Percentiles rank a stretch among this genome's conserved stretches.
These are phyloP conservation scores for Atta texana DNA, from an alignment of 1,140 invertebrate genomes.

Conservation along the genomic window DNA sequence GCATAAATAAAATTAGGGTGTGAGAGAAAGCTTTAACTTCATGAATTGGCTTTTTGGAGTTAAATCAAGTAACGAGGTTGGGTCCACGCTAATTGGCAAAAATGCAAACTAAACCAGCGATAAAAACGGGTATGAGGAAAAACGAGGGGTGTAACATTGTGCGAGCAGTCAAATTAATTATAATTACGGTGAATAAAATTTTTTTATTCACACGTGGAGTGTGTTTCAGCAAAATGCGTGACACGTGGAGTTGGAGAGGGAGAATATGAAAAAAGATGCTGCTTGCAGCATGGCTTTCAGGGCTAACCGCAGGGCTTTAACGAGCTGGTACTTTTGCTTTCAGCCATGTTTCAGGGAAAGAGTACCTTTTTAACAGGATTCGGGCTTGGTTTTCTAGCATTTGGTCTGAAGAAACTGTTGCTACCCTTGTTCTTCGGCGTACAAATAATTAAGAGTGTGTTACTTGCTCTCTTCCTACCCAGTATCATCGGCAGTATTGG, in stretches of 20 bases:
- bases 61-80: slow-evolving; percentile 61
- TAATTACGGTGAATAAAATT: slow-evolving; percentile 8
- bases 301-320: slow-evolving; percentile 84
- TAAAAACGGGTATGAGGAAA: slow-evolving; percentile 25
- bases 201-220: slow-evolving; percentile 46
- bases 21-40: slow-evolving; percentile 41
- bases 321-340: slow-evolving; percentile 85
- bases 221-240: slow-evolving; percentile 60
- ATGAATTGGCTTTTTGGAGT: slow-evolving; percentile 66
- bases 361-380: slow-evolving; percentile 90
- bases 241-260: slow-evolving; percentile 22
- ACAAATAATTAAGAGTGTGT: slow-evolving; percentile 92
- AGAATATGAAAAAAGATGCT: slow-evolving; percentile 47
- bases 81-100: slow-evolving; percentile 66
- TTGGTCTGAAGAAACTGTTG: slow-evolving; percentile 93
- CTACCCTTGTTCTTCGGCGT: slow-evolving; percentile 92
- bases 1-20: slow-evolving; percentile 26
- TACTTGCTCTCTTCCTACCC: slow-evolving; percentile 93
- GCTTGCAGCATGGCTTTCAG: slow-evolving; percentile 81
- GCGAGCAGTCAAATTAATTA: slow-evolving; percentile 24
- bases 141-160: slow-evolving; percentile 25
- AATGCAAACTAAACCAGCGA: slow-evolving; percentile 39
- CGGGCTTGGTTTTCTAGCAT: slow-evolving; percentile 91
- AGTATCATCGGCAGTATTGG: slow-evolving; percentile 93
- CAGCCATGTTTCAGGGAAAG: slow-evolving; percentile 86